Conservation (phyloP, 2,797 vertebrate genomes). For the Enteromius mattozi region DNA sequence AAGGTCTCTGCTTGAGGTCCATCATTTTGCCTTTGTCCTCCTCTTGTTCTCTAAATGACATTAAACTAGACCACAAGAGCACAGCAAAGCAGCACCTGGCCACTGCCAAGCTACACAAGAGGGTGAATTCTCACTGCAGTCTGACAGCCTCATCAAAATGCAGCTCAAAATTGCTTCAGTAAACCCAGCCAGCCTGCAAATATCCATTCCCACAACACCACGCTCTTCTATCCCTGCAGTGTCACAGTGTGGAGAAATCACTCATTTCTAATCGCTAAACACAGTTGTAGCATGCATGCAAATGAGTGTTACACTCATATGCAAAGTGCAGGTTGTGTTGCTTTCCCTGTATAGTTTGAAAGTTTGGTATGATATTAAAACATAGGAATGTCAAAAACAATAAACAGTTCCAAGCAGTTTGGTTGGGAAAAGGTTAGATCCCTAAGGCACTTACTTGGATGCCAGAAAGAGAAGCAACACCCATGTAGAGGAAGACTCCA, state of each 20-base stretch:
- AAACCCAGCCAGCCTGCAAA: constrained; percentile 45
- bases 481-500: constrained; percentile 96
- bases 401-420: neutral
- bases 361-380: constrained; percentile 10
- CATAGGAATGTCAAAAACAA: neutral
- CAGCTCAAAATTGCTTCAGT: constrained; percentile 30
- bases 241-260: constrained; percentile 37
- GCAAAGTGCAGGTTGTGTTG: neutral
- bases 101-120: constrained; percentile 22
- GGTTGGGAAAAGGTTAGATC: neutral
- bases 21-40: constrained; percentile 11
- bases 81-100: constrained; percentile 36
- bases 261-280: constrained; percentile 39
- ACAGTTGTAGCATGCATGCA: neutral
- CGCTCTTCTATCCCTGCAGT: neutral
- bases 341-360: constrained; percentile 7
- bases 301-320: constrained; percentile 4
- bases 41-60: constrained; percentile 28
- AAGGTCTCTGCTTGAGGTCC: constrained; percentile 1
- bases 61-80: constrained; percentile 9
- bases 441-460: constrained; percentile 84
- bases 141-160: constrained; percentile 55
- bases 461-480: constrained; percentile 91
- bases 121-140: neutral
- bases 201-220: constrained; percentile 32